Evolutionary conservation across 2,888 invertebrate species (phyloP), one percentile per base, ranked within the genome.

Genomic region (Cosmia pyralina): DNA sequence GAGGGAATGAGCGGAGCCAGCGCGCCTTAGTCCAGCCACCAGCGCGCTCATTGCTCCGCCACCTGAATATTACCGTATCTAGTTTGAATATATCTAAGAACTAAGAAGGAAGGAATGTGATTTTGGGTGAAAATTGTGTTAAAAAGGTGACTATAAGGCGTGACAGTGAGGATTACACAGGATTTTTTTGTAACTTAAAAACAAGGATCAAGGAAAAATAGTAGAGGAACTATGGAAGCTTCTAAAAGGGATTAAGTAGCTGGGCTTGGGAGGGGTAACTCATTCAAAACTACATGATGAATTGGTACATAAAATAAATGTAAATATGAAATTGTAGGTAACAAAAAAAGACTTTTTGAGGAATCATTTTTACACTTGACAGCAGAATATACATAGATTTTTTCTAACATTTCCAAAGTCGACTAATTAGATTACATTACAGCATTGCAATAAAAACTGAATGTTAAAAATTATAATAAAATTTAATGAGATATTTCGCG

Each of bases 1-100:
- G 69, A 96, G 90, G 50, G 96, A 95, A 85, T 96, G 96, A 3
- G 96, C 96, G 19, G 96, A 96, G 70, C 96, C 96, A 19, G 96
- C 96, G 75, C 96, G 95, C 7, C 96, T 92, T 46, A 96, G 90
- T 0, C 96, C 96, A 5, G 96, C 96, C 79, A 96, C 95, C 71
- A 96, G 88, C 69, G 96, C 96, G 83, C 95, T 96, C 96, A 96
- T 95, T 6, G 95, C 90, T 64, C 96, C 95, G 46, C 95, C 95
- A 81, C 95, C 95, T 93, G 79, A 7, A 59, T 58, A 70, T 34
- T 53, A 77, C 22, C 11, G 53, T 19, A 22, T 60, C 38, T 53
- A 69, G 44, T 72, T 75, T 69, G 8, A 78, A 78, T 38, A 58
- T 50, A 58, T 44, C 41, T 34, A 48, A 15, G 50, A n/a, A 52